Percentiles rank a stretch among this genome's conserved stretches.
Conservation (phyloP, 2,113 vertebrate genomes). For the Paracanthobrama guichenoti region DNA sequence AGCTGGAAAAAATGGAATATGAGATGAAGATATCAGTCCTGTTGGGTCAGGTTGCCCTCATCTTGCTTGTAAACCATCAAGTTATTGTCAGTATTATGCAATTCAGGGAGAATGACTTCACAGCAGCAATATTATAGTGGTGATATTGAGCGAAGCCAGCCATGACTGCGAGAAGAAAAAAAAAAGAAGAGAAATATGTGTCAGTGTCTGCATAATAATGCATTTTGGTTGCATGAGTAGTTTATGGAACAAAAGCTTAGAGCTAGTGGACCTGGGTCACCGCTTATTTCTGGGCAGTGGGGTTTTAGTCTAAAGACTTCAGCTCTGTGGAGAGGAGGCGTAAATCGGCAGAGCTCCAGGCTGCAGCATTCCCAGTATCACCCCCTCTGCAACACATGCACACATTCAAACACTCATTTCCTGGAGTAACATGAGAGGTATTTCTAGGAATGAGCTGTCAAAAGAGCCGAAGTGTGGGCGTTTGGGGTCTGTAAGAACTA, state of each 20-base stretch:
- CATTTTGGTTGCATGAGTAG: not conserved
- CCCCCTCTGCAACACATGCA: constrained; percentile 19
- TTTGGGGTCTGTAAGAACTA: constrained; percentile 44
- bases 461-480: constrained; percentile 49
- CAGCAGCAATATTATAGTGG: not conserved
- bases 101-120: not conserved
- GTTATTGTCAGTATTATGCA: constrained; percentile 13
- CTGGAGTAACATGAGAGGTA: constrained; percentile 43
- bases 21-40: not conserved
- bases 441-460: constrained; percentile 50
- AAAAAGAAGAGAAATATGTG: not conserved
- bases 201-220: constrained; percentile 2
- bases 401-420: constrained; percentile 34
- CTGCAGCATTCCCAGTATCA: constrained; percentile 29
- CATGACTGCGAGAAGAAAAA: not conserved
- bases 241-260: constrained; percentile 27
- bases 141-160: not conserved
- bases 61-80: not conserved
- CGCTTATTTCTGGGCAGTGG: not conserved
- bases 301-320: constrained; percentile 3
- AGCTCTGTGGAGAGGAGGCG: constrained; percentile 15
- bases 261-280: not conserved
- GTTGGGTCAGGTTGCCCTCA: not conserved
- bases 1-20: not conserved
- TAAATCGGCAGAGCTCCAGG: constrained; percentile 27